Percentiles rank a stretch among this genome's conserved stretches.
These are phyloP conservation scores for Hydrotaea diabolus DNA, from an alignment of 2,888 invertebrate species.

Conservation along the genomic window DNA sequence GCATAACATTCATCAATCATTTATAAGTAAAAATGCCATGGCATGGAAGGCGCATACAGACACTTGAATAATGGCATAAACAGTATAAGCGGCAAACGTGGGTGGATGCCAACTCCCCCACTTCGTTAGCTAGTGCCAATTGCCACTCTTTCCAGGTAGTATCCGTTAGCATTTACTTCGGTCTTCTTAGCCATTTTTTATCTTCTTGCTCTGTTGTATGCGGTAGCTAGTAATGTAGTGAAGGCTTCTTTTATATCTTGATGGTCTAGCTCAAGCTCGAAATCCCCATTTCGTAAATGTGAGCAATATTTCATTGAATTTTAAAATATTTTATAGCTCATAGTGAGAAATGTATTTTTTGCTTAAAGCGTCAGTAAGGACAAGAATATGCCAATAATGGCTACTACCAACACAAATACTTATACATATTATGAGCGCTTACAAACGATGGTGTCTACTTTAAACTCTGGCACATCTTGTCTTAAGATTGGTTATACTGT, in stretches of 20 bases:
- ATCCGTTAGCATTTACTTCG: not conserved
- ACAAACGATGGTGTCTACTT: too few species aligned
- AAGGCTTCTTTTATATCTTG: too few species aligned
- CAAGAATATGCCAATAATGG: too few species aligned
- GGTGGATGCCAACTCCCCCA: not conserved
- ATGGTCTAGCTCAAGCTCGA: too few species aligned
- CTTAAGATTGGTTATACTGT: too few species aligned
- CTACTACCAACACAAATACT: too few species aligned
- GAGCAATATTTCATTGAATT: too few species aligned
- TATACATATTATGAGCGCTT: too few species aligned
- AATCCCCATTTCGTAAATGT: too few species aligned
- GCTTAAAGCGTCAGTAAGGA: not conserved
- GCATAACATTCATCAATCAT: slow-evolving; percentile 64
- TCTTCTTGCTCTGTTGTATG: not conserved
- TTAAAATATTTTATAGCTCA: too few species aligned
- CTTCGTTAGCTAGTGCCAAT: not conserved
- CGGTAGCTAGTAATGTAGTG: not conserved
- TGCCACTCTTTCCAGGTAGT: not conserved
- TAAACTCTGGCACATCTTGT: too few species aligned
- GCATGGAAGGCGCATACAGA: not conserved
- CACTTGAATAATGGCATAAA: slow-evolving; percentile 17
- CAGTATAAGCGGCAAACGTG: not conserved
- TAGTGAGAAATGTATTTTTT: not conserved
- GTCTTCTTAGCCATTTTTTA: not conserved
- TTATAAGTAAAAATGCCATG: slow-evolving; percentile 43